Conservation (phyloP, 1,140 invertebrate species). For the Ephestia elutella region DNA sequence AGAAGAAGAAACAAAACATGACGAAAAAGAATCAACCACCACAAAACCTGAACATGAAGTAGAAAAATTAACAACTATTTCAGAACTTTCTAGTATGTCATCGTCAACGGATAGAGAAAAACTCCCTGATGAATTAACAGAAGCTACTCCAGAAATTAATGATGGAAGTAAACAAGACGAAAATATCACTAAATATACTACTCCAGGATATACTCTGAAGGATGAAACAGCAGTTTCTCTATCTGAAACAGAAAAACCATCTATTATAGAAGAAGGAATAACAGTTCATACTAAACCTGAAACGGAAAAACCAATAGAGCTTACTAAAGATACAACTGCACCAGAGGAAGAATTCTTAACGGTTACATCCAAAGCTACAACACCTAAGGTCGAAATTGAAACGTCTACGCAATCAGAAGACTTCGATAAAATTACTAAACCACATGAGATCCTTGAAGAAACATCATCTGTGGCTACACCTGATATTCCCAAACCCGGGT, state of each 20-base stretch:
- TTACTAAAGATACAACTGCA: conserved; percentile 28
- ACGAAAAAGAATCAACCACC: background rate
- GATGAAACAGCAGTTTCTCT: background rate
- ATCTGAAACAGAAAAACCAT: conserved; percentile 1
- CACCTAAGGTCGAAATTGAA: conserved; percentile 33
- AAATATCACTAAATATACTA: conserved; percentile 1
- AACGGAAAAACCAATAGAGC: conserved; percentile 18
- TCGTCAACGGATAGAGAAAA: background rate
- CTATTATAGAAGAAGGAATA: background rate
- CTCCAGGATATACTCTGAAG: background rate
- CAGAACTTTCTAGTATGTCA: background rate
- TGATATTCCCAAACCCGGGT: conserved; percentile 42
- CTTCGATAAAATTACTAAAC: conserved; percentile 31
- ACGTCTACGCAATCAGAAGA: conserved; percentile 27
- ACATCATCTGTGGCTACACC: conserved; percentile 17
- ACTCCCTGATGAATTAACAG: background rate
- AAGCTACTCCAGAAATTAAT: background rate
- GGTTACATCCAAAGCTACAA: conserved; percentile 35
- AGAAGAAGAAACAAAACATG: background rate
- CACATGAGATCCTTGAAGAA: conserved; percentile 35
- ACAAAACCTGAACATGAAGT: background rate
- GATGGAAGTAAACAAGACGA: conserved; percentile 4
- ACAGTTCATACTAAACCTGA: background rate
- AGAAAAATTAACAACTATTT: background rate
- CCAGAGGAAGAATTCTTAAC: conserved; percentile 34